A percentile compares a stretch with the other conserved stretches of the same genome.
Conservation (phyloP, 2,113 vertebrate genomes). For the Bothrops jararaca region DNA sequence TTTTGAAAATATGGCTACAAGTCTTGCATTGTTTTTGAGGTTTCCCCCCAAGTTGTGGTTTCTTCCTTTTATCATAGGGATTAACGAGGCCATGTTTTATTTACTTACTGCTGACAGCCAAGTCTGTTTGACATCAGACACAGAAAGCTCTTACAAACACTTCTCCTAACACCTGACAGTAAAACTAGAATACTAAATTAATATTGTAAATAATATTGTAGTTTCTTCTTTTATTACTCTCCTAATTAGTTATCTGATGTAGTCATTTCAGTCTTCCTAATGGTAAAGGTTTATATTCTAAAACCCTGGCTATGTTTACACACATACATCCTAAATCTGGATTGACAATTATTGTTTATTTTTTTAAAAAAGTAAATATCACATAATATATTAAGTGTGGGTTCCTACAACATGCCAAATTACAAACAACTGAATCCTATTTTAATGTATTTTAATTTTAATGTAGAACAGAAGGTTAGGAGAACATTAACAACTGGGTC, state of each 20-base stretch:
- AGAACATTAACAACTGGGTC: background rate
- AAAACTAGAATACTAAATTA: background rate
- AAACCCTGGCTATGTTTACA: background rate
- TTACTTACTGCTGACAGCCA: background rate
- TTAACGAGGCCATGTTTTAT: slow-evolving; percentile 2
- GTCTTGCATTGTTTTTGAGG: background rate
- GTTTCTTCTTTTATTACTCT: background rate
- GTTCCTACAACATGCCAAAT: background rate
- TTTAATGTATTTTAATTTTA: background rate
- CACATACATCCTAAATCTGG: background rate
- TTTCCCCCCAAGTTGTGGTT: background rate
- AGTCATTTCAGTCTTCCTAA: background rate
- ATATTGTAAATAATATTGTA: background rate
- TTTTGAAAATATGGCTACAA: slow-evolving; percentile 2
- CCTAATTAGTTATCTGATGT: background rate
- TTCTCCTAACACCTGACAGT: background rate
- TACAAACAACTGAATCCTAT: background rate
- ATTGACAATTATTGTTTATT: no score
- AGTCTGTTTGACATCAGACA: background rate
- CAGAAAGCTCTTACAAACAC: background rate
- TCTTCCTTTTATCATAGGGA: background rate
- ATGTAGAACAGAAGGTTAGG: background rate
- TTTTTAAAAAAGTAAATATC: background rate
- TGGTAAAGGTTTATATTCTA: background rate
- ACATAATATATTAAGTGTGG: background rate